Conservation (phyloP, 2,797 vertebrate genomes). For the Anabas testudineus region DNA sequence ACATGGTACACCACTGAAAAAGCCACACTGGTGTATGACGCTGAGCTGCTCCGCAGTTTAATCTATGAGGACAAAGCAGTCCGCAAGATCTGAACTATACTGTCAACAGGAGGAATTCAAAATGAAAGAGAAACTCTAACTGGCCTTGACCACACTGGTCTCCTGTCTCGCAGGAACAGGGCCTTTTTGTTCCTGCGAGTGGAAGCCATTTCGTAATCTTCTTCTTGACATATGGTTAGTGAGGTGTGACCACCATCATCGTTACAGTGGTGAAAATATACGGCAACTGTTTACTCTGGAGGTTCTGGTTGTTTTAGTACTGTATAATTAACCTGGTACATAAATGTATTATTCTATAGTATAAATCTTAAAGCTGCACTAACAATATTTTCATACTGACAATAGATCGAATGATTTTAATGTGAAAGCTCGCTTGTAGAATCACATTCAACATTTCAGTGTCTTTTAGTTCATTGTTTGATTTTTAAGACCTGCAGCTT, state of each 20-base stretch:
- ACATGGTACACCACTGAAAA: slow-evolving; percentile 36
- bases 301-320: background rate
- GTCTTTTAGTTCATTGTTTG: too few relatives aligned
- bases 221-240: slow-evolving; percentile 35
- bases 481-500: too few relatives aligned
- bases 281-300: slow-evolving; percentile 13
- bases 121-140: slow-evolving; percentile 26
- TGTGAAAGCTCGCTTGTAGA: background rate
- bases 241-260: slow-evolving; percentile 10
- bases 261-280: slow-evolving; percentile 22
- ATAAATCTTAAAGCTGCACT: background rate
- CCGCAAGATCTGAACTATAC: slow-evolving; percentile 27
- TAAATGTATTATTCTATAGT: too few relatives aligned
- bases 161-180: slow-evolving; percentile 36
- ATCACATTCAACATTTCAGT: too few relatives aligned
- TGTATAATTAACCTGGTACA: too few relatives aligned
- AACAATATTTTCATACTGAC: background rate
- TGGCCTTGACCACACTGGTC: slow-evolving; percentile 7
- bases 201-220: slow-evolving; percentile 43
- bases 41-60: slow-evolving; percentile 29
- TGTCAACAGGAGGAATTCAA: slow-evolving; percentile 21
- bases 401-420: background rate
- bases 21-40: slow-evolving; percentile 19
- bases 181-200: slow-evolving; percentile 35
- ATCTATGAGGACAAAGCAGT: slow-evolving; percentile 47